These are phyloP conservation scores for Tyria jacobaeae DNA, from an alignment of 2,888 invertebrate genomes.

Conservation along the genomic window DNA sequence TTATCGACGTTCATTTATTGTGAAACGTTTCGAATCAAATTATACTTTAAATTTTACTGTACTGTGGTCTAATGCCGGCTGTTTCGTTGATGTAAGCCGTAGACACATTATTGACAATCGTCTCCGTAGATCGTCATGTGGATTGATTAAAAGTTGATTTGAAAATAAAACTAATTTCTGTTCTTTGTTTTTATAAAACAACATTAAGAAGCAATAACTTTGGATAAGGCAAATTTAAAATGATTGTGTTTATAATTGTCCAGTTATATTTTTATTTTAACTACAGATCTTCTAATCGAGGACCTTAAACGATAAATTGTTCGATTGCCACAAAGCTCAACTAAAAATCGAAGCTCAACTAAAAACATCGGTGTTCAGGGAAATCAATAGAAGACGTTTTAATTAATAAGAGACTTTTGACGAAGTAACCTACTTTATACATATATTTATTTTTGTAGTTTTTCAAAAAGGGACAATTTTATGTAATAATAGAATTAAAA, in stretches of 20 bases:
- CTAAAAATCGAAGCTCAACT: too few relatives aligned
- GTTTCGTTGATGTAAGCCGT: conserved; percentile 18
- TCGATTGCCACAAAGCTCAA: not conserved
- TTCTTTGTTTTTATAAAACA: not conserved
- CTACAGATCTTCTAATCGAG: not conserved
- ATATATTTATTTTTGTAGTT: too few relatives aligned
- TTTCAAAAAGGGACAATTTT: too few relatives aligned
- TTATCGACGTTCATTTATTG: too few relatives aligned
- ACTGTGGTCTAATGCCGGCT: conserved; percentile 34
- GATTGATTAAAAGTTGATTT: too few relatives aligned
- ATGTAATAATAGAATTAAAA: too few relatives aligned
- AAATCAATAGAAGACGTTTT: not conserved
- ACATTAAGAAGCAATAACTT: not conserved
- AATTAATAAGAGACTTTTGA: too few relatives aligned
- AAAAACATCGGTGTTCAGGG: not conserved
- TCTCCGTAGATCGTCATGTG: not conserved
- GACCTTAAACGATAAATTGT: not conserved
- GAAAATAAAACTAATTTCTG: conserved; percentile 23
- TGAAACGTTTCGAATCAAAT: too few relatives aligned
- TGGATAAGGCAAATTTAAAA: not conserved
- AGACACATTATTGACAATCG: conserved; percentile 44
- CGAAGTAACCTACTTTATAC: too few relatives aligned
- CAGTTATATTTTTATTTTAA: not conserved
- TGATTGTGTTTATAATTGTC: not conserved
- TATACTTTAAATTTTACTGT: conserved; percentile 37